Evolutionary conservation across 2,797 vertebrate species (phyloP), one percentile per base, ranked within the genome.

Genomic region (Antennarius maculatus): DNA sequence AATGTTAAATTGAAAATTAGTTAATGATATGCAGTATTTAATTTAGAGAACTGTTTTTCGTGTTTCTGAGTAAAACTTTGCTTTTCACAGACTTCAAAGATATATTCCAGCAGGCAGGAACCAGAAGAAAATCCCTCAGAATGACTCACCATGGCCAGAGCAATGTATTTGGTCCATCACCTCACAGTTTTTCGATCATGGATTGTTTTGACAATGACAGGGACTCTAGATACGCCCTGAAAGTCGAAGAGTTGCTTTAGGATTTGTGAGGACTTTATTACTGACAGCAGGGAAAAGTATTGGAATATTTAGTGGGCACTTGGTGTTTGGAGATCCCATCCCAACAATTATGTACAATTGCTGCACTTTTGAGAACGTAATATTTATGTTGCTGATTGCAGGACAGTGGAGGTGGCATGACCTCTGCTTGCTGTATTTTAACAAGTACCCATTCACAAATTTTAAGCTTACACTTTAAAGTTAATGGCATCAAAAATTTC

Each of bases 291-390:
- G 74, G 79, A 77, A 89, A 85, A 89, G 82, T 89, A 80, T 90
- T 88, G 74, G 74, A 76, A 79, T 28, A 69, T 69, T 62, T 81
- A 72, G 75, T 34, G 5, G 61, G 79, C 68, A 69, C 68, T 72
- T 69, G 71, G 34, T 37, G 45, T 43, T 66, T 9, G 37, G 66
- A 62, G 54, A 64, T 69, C 54, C 52, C 3, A 0, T 18, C 57
- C 52, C 3, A 0, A 23, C 67, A 69, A 66, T 71, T 71, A 73
- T 79, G 68, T 71, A 74, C 73, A 77, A 83, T 79, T 85, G 81
- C 88, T 90, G 90, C 91, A 91, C 88, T 89, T 91, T 88, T 73
- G 71, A 78, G 83, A 86, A 89, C 78, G 80, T 67, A 84, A 69
- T 88, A 86, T 90, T 87, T 86, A 85, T 87, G 80, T 65, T 78